These are phyloP conservation scores for Drosophila limbata DNA, from an alignment of 2,888 invertebrate species.

Conservation along the genomic window DNA sequence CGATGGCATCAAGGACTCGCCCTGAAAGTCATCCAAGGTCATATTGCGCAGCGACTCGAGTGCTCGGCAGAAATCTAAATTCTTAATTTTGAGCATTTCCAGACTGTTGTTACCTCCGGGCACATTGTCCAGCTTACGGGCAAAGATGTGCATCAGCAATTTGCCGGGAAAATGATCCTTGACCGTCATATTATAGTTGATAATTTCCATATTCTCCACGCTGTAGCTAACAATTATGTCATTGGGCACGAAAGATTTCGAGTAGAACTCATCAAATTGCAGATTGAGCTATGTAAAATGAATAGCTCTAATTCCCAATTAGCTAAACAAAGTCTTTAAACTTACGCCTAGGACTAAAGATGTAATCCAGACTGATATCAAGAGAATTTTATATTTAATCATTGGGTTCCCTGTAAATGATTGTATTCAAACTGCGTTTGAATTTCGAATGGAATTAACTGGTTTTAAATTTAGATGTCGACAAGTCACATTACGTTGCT, in stretches of 20 bases:
- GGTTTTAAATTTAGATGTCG: slow-evolving; percentile 31
- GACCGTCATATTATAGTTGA: slow-evolving; percentile 71
- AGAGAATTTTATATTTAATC: slow-evolving; percentile 13
- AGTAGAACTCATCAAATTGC: slow-evolving; percentile 64
- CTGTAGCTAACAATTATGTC: slow-evolving; percentile 57
- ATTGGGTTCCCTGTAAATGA: slow-evolving; percentile 7
- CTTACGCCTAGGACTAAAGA: slow-evolving; percentile 48
- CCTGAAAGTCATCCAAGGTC: slow-evolving; percentile 39
- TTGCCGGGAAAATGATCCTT: slow-evolving; percentile 72
- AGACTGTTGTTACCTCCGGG: slow-evolving; percentile 39
- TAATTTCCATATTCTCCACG: slow-evolving; percentile 36
- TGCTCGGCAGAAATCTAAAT: slow-evolving; percentile 74
- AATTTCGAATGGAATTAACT: slow-evolving; percentile 21
- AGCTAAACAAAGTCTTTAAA: background rate
- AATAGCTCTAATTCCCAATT: background rate
- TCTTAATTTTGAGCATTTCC: slow-evolving; percentile 64
- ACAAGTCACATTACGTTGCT: slow-evolving; percentile 66
- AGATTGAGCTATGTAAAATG: slow-evolving; percentile 43
- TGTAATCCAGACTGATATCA: slow-evolving; percentile 10
- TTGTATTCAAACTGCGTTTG: slow-evolving; percentile 3
- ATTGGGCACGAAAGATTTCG: slow-evolving; percentile 77
- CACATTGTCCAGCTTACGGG: slow-evolving; percentile 55
- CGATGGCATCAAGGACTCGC: slow-evolving; percentile 52
- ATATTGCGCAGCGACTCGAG: slow-evolving; percentile 72
- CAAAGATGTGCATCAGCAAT: slow-evolving; percentile 72